Conservation (phyloP, 2,113 vertebrate genomes). For the Gambusia affinis region DNA sequence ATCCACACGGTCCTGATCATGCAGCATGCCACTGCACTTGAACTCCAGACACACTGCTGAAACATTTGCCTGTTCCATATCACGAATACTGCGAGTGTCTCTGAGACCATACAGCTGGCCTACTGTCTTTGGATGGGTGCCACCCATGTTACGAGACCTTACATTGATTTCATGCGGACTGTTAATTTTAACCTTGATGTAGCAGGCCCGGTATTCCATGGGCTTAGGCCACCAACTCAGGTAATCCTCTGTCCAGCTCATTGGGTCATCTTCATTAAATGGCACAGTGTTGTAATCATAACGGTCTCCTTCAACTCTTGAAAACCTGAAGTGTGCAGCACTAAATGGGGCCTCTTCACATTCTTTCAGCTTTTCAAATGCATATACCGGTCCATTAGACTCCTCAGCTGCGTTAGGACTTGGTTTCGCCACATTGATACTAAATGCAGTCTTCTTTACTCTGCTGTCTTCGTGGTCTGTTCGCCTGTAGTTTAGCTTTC, state of each 20-base stretch:
- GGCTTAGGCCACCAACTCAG: constrained; percentile 98
- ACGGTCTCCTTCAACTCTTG: constrained; percentile 90
- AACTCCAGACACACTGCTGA: constrained; percentile 95
- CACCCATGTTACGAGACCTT: constrained; percentile 95
- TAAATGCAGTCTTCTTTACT: constrained; percentile 93
- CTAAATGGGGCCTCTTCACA: constrained; percentile 91
- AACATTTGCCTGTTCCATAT: constrained; percentile 77
- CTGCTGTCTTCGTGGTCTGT: constrained; percentile 89
- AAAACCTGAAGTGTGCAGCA: constrained; percentile 93
- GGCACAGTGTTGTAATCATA: constrained; percentile 96
- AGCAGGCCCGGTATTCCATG: constrained; percentile 96
- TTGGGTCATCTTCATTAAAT: constrained; percentile 95
- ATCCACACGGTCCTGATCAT: constrained; percentile 93
- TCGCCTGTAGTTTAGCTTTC: constrained; percentile 90
- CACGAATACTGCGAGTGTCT: constrained; percentile 90
- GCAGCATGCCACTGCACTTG: constrained; percentile 98
- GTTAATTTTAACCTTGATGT: constrained; percentile 91
- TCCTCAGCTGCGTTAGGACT: constrained; percentile 87
- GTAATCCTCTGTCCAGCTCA: constrained; percentile 98
- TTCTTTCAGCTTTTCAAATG: constrained; percentile 88
- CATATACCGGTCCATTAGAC: constrained; percentile 91
- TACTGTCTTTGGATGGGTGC: constrained; percentile 90
- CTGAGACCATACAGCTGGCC: constrained; percentile 95
- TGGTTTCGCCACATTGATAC: constrained; percentile 93
- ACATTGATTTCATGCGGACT: constrained; percentile 90